phyloP scores from a whole-genome alignment of 1,140 invertebrate genomes.

The Polyergus mexicanus region DNA sequence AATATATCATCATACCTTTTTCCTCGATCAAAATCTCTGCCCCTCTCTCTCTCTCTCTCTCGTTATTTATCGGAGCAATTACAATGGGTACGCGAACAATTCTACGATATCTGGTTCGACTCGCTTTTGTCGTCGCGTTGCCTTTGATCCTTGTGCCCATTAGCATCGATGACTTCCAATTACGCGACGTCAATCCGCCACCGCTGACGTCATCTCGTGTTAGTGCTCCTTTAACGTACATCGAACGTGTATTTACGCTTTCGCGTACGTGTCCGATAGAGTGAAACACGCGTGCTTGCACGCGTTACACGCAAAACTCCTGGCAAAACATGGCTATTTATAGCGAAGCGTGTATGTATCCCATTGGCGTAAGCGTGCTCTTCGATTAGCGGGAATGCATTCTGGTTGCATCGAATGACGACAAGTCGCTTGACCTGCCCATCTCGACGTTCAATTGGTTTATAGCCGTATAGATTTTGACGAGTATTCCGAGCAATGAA shows the following conservation, averaged over 20 bases:
- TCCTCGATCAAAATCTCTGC: background rate
- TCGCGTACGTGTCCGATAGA: conserved; percentile 17
- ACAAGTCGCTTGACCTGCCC: conserved; percentile 18
- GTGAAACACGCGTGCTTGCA: conserved; percentile 65
- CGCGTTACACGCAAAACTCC: conserved; percentile 68
- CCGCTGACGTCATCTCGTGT: conserved; percentile 61
- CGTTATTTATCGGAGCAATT: background rate
- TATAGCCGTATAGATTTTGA: conserved; percentile 35
- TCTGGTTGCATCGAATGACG: background rate
- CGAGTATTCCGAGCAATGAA: background rate
- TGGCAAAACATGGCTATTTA: conserved; percentile 73
- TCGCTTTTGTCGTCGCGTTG: conserved; percentile 38
- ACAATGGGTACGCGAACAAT: background rate
- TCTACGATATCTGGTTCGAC: background rate
- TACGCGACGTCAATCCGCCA: conserved; percentile 45
- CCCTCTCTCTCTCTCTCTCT: no score
- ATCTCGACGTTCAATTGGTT: conserved; percentile 19
- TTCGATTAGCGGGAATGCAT: conserved; percentile 71
- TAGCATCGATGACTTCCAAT: conserved; percentile 63
- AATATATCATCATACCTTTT: background rate
- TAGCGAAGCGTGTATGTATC: conserved; percentile 50
- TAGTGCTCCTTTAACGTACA: conserved; percentile 40
- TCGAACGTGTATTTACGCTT: conserved; percentile 27
- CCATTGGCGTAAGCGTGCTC: conserved; percentile 51
- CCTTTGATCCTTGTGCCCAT: conserved; percentile 67